Evolutionary conservation across 2,797 vertebrate species (phyloP).

Genomic region (Limosa lapponica): DNA sequence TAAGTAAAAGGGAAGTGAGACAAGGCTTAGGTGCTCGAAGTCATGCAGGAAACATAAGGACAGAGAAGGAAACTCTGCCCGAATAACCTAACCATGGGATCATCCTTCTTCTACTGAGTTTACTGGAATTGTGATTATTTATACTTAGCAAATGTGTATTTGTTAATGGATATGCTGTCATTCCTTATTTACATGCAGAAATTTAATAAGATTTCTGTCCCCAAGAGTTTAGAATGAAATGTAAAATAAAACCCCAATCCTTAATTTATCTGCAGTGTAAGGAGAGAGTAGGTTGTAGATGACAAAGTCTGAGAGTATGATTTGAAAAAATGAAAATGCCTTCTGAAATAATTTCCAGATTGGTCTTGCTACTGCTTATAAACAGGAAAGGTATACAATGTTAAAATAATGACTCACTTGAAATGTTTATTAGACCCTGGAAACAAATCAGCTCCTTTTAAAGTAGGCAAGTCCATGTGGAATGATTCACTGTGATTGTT

Average conservation of each 20-base stretch:
- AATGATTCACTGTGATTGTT: conserved; percentile 34
- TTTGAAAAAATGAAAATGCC: conserved; percentile 35
- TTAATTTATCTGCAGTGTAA: not conserved
- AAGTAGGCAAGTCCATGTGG: not conserved
- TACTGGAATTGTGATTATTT: not conserved
- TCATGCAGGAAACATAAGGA: not conserved
- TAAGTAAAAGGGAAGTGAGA: not conserved
- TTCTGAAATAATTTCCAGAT: conserved; percentile 49
- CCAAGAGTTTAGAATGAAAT: not conserved
- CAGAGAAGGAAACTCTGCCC: not conserved
- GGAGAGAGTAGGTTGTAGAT: not conserved
- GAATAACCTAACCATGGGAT: not conserved
- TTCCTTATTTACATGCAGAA: not conserved
- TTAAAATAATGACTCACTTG: conserved; percentile 63
- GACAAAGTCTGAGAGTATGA: not conserved
- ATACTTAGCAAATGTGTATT: not conserved
- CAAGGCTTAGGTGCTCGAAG: not conserved
- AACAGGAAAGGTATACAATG: conserved; percentile 68
- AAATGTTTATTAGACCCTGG: conserved; percentile 52
- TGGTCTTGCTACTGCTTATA: conserved; percentile 11
- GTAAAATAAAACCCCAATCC: not conserved
- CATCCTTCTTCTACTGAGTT: not conserved
- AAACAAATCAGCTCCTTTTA: conserved; percentile 36
- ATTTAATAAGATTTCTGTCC: not conserved
- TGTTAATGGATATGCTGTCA: not conserved